Conservation (phyloP, 2,888 invertebrate species). For the Xanthostigma xanthostigma region DNA sequence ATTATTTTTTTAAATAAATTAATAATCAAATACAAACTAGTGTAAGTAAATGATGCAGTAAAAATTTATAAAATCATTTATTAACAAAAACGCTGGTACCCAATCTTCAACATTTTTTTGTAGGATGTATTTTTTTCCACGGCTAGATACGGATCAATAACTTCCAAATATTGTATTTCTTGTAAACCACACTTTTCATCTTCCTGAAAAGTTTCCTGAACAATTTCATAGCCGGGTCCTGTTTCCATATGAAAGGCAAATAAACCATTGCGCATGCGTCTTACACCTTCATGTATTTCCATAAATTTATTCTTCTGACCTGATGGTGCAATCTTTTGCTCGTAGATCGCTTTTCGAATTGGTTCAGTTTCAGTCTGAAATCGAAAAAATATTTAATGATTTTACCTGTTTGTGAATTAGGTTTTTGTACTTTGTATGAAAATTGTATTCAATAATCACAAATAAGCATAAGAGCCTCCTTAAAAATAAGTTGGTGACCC, state of each 20-base stretch:
- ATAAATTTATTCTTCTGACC: slow-evolving; percentile 41
- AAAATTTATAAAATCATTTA: background rate
- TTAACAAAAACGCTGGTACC: slow-evolving; percentile 25
- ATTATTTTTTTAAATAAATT: too few species aligned
- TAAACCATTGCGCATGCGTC: slow-evolving; percentile 40
- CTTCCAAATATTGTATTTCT: slow-evolving; percentile 44
- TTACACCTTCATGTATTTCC: slow-evolving; percentile 44
- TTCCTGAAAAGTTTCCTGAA: slow-evolving; percentile 51
- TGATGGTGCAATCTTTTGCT: slow-evolving; percentile 45
- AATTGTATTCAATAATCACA: too few species aligned
- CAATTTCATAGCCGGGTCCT: slow-evolving; percentile 52
- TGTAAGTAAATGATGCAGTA: too few species aligned
- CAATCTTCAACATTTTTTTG: slow-evolving; percentile 45
- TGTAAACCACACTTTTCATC: slow-evolving; percentile 57
- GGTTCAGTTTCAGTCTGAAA: slow-evolving; percentile 48
- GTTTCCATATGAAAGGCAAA: slow-evolving; percentile 61
- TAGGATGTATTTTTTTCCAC: slow-evolving; percentile 45
- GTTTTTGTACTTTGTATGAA: too few species aligned
- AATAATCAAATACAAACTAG: too few species aligned
- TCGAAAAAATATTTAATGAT: slow-evolving; percentile 5
- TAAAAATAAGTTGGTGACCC: too few species aligned
- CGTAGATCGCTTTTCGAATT: slow-evolving; percentile 42
- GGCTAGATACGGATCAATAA: slow-evolving; percentile 46
- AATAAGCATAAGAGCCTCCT: too few species aligned
- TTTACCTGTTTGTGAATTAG: too few species aligned